Conservation (phyloP, 2,797 vertebrate genomes). For the Poeciliopsis paucimaculata region DNA sequence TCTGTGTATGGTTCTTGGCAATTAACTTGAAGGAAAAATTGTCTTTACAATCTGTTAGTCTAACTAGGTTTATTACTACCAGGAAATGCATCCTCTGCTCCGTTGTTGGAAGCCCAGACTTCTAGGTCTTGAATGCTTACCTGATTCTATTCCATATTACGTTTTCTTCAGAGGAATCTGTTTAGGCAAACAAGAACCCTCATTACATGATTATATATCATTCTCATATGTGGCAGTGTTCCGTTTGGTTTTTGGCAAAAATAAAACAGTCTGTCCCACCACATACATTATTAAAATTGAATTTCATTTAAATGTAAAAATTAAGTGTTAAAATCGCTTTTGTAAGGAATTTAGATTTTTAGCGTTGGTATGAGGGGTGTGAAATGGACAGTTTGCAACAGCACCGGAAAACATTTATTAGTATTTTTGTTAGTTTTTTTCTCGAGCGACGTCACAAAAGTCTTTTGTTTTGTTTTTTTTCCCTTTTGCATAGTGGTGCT, state of each 20-base stretch:
- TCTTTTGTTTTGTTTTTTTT: background rate
- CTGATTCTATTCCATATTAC: background rate
- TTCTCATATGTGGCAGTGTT: background rate
- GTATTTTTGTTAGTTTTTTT: background rate
- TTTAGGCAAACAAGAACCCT: background rate
- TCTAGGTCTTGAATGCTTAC: background rate
- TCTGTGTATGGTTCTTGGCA: background rate
- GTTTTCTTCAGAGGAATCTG: background rate
- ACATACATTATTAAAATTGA: background rate
- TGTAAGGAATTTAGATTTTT: background rate
- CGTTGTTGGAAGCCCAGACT: background rate
- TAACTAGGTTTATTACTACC: background rate
- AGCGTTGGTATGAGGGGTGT: background rate
- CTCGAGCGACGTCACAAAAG: background rate
- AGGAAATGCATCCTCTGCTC: background rate
- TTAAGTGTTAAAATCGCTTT: background rate
- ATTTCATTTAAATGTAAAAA: background rate
- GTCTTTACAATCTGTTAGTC: background rate
- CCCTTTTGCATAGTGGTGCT: background rate
- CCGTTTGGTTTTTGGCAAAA: background rate
- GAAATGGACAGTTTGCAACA: background rate
- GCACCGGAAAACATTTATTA: background rate
- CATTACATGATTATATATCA: background rate
- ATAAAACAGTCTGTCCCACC: background rate
- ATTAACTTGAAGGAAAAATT: background rate